Conservation (phyloP, 2,888 invertebrate species). For the Aphodius sticticus region DNA sequence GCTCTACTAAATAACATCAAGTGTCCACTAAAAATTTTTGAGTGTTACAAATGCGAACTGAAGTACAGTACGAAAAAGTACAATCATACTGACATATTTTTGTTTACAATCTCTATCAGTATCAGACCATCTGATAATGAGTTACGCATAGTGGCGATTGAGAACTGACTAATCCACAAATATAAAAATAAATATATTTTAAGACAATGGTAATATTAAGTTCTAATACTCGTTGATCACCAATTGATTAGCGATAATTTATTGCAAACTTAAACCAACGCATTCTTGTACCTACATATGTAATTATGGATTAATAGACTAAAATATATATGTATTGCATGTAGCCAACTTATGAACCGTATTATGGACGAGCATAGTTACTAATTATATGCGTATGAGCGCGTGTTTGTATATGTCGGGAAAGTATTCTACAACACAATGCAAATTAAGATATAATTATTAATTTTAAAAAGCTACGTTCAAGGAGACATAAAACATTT, state of each 20-base stretch:
- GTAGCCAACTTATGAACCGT: too few relatives aligned
- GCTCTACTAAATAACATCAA: neutral
- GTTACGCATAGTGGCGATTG: too few relatives aligned
- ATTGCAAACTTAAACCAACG: neutral
- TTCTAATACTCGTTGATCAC: too few relatives aligned
- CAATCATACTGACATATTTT: neutral
- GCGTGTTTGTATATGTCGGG: neutral
- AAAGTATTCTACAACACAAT: neutral
- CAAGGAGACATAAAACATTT: slow-evolving; percentile 4
- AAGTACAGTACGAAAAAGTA: neutral
- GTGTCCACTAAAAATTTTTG: neutral
- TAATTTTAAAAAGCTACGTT: neutral
- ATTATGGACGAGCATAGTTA: too few relatives aligned
- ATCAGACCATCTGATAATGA: neutral
- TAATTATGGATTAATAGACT: too few relatives aligned
- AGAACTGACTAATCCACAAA: neutral
- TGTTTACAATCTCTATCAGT: neutral
- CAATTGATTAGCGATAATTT: neutral
- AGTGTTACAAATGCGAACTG: too few relatives aligned
- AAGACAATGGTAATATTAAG: too few relatives aligned
- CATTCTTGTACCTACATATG: too few relatives aligned
- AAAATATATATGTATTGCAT: too few relatives aligned
- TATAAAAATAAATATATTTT: neutral
- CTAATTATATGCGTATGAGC: neutral
- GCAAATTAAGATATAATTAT: neutral